Evolutionary conservation across 2,888 invertebrate genomes (phyloP).

Genomic region (Endomychus coccineus): DNA sequence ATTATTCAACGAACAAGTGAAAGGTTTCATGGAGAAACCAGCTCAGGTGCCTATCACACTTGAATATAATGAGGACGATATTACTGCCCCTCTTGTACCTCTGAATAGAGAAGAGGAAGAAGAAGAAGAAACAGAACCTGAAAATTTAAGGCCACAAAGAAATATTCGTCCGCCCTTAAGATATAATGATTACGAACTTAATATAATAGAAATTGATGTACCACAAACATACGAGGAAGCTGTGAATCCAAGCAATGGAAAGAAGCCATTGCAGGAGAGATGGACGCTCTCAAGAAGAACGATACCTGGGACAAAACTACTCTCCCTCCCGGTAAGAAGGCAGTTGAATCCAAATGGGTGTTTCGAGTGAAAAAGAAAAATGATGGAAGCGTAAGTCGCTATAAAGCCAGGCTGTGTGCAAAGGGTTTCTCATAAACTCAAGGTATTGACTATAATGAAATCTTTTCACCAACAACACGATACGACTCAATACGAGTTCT

Average conservation of each 20-base stretch:
- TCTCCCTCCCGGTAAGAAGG: conserved; percentile 15
- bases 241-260: conserved; percentile 11
- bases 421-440: conserved; percentile 21
- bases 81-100: not conserved
- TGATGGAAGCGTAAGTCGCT: not conserved
- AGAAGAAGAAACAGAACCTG: conserved; percentile 2
- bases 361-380: conserved; percentile 17
- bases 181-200: conserved; percentile 2
- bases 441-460: conserved; percentile 2
- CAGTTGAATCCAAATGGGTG: conserved; percentile 22
- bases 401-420: conserved; percentile 23
- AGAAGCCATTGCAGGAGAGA: conserved; percentile 4
- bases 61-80: not conserved
- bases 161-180: not conserved
- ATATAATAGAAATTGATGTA: not conserved
- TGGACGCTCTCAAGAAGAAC: conserved; percentile 15
- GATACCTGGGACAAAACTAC: conserved; percentile 14
- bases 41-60: too few relatives aligned
- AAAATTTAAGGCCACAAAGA: conserved; percentile 5
- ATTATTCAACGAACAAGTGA: conserved; percentile 17
- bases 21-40: not conserved
- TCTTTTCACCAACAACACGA: conserved; percentile 19
- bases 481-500: conserved; percentile 18
- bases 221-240: conserved; percentile 7
- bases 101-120: not conserved